Conservation (phyloP, 2,113 vertebrate species). For the Scolopax mira region DNA sequence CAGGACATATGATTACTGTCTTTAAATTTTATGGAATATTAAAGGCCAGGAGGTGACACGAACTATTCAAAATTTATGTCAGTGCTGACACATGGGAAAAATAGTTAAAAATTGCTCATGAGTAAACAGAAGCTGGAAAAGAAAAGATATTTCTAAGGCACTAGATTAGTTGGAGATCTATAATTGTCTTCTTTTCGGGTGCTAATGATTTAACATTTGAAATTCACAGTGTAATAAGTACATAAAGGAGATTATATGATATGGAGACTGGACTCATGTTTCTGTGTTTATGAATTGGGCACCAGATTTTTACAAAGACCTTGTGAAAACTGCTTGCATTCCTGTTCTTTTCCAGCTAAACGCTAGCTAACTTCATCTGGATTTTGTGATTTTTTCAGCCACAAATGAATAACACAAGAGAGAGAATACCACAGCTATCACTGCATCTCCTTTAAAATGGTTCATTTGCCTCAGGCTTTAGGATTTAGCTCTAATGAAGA, state of each 20-base stretch:
- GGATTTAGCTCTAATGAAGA: slow-evolving; percentile 71
- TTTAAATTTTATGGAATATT: not conserved
- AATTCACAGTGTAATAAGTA: not conserved
- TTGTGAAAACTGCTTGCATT: not conserved
- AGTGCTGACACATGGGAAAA: not conserved
- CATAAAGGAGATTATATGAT: not conserved
- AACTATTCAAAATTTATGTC: not conserved
- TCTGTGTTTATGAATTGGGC: not conserved
- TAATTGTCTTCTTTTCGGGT: not conserved
- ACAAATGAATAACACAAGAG: slow-evolving; percentile 39
- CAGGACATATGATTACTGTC: not conserved
- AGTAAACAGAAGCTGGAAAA: not conserved
- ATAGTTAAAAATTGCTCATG: not conserved
- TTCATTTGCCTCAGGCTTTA: slow-evolving; percentile 68
- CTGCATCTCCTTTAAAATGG: slow-evolving; percentile 57
- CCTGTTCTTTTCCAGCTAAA: slow-evolving; percentile 11
- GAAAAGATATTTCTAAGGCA: not conserved
- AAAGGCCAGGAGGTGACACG: not conserved
- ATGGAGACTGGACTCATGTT: not conserved
- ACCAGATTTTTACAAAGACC: not conserved
- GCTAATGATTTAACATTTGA: not conserved
- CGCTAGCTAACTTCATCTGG: not conserved
- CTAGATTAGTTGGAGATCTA: not conserved
- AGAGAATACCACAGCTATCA: slow-evolving; percentile 35
- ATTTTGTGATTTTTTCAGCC: slow-evolving; percentile 15